phyloP scores from a whole-genome alignment of 2,888 invertebrate species.

The Diadegma fenestrale region DNA sequence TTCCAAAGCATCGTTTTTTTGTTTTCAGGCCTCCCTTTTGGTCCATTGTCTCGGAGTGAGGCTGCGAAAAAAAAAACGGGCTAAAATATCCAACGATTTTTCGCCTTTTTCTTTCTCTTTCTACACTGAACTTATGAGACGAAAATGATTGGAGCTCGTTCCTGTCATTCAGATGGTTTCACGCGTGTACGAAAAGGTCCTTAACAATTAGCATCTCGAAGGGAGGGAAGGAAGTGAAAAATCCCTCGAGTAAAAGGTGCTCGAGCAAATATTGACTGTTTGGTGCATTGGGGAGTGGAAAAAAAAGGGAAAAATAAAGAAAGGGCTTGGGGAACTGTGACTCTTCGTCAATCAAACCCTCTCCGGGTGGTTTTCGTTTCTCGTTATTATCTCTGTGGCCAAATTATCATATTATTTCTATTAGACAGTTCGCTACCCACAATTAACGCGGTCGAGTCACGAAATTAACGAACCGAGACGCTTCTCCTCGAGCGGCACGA shows the following conservation, averaged over 20 bases:
- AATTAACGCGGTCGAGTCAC: slow-evolving; percentile 82
- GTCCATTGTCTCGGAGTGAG: slow-evolving; percentile 20
- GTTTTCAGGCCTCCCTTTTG: background rate
- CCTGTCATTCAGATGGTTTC: background rate
- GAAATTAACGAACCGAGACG: slow-evolving; percentile 82
- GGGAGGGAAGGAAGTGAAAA: background rate
- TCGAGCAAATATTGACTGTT: slow-evolving; percentile 68
- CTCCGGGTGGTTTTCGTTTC: slow-evolving; percentile 46
- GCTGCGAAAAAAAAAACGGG: slow-evolving; percentile 13
- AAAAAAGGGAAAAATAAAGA: slow-evolving; percentile 19
- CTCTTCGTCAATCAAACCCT: slow-evolving; percentile 53
- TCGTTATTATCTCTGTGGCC: slow-evolving; percentile 45
- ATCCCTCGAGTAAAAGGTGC: slow-evolving; percentile 60
- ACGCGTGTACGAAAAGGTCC: slow-evolving; percentile 16
- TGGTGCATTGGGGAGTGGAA: slow-evolving; percentile 24
- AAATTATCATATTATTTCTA: slow-evolving; percentile 84
- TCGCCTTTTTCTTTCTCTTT: slow-evolving; percentile 2
- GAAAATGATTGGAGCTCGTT: slow-evolving; percentile 39
- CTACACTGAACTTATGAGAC: slow-evolving; percentile 7
- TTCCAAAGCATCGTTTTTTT: slow-evolving; percentile 31
- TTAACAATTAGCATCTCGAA: slow-evolving; percentile 67
- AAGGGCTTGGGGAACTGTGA: slow-evolving; percentile 25
- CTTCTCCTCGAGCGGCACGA: slow-evolving; percentile 44
- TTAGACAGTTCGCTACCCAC: slow-evolving; percentile 83
- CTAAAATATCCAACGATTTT: slow-evolving; percentile 28